phyloP scores from a whole-genome alignment of 2,113 vertebrate species.

The Strix aluco region DNA sequence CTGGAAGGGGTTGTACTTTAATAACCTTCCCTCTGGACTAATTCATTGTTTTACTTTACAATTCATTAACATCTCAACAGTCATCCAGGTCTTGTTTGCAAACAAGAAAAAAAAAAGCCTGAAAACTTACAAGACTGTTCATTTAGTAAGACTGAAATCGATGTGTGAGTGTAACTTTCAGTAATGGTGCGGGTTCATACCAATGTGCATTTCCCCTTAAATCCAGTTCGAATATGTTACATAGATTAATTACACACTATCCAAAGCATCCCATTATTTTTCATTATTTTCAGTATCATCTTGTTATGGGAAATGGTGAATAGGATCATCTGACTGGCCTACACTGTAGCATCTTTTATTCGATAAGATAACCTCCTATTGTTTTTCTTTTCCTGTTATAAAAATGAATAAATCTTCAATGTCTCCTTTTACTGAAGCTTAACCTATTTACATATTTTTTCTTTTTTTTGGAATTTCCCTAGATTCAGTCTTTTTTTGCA shows the following conservation, averaged over 20 bases:
- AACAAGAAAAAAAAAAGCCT: background rate
- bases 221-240: background rate
- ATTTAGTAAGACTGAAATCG: background rate
- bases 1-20: background rate
- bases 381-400: background rate
- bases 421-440: background rate
- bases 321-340: background rate
- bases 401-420: background rate
- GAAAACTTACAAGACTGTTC: background rate
- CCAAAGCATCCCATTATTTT: background rate
- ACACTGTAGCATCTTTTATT: background rate
- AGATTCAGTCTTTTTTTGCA: background rate
- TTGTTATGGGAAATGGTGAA: background rate
- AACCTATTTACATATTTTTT: background rate
- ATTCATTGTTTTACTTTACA: background rate
- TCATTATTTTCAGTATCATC: background rate
- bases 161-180: background rate
- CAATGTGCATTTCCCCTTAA: background rate
- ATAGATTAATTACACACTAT: background rate
- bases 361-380: background rate
- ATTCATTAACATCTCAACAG: background rate
- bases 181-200: background rate
- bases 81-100: background rate
- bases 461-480: background rate
- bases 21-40: background rate